These are phyloP conservation scores for Gyps fulvus DNA, from an alignment of 2,113 vertebrate species.

Conservation along the genomic window DNA sequence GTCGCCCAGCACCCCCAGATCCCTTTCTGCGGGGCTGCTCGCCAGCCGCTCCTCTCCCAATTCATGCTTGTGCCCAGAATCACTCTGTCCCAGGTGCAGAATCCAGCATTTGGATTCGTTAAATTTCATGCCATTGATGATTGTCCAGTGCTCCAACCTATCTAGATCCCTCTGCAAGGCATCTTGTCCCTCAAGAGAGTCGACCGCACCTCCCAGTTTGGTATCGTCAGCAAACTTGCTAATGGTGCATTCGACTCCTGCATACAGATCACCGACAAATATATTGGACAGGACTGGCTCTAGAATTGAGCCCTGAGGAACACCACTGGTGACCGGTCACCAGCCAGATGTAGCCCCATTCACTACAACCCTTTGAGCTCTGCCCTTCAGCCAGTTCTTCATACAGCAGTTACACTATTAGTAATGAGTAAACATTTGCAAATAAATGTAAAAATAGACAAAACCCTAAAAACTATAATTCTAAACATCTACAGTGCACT, in stretches of 20 bases:
- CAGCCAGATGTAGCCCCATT: not conserved
- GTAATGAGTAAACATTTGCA: not conserved
- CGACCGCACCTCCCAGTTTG: not conserved
- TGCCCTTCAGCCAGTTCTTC: not conserved
- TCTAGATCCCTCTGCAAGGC: not conserved
- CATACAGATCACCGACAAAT: not conserved
- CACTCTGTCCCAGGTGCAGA: not conserved
- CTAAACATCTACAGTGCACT: not conserved
- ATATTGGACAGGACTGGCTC: not conserved
- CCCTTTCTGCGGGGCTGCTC: not conserved
- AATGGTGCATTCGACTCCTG: not conserved
- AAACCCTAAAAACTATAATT: not conserved
- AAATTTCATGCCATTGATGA: not conserved
- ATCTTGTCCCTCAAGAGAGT: not conserved
- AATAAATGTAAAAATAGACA: not conserved
- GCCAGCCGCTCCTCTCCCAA: not conserved
- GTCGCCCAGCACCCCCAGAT: fast-evolving
- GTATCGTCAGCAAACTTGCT: not conserved
- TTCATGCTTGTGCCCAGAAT: fast-evolving
- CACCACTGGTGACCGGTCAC: fast-evolving
- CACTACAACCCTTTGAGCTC: not conserved
- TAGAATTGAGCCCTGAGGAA: not conserved
- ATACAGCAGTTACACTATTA: not conserved
- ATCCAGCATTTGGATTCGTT: not conserved
- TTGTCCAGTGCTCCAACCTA: not conserved